Conservation (phyloP, 2,888 invertebrate genomes). For the Drosophila flavopinicola region DNA sequence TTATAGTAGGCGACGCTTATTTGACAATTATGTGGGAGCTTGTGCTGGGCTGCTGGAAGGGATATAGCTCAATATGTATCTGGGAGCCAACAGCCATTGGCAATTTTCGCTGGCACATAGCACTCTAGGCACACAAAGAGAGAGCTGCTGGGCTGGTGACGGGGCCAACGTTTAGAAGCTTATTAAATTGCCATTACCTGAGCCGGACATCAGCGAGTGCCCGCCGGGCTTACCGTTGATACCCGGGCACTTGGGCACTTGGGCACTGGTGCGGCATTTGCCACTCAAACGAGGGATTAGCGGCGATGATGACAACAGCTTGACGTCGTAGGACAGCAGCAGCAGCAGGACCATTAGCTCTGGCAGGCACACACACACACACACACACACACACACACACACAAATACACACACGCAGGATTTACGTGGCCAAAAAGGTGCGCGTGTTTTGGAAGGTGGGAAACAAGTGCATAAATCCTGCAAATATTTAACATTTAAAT, state of each 20-base stretch:
- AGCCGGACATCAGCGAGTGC: constrained; percentile 70
- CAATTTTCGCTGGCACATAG: constrained; percentile 10
- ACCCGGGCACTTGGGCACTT: constrained; percentile 2
- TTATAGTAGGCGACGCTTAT: not conserved
- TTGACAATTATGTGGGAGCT: not conserved
- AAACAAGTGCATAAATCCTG: constrained; percentile 58
- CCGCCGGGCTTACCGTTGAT: no score
- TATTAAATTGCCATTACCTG: constrained; percentile 80
- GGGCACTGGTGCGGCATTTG: constrained; percentile 66
- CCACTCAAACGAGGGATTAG: constrained; percentile 80
- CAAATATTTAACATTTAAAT: constrained; percentile 78
- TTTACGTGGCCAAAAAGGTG: constrained; percentile 39
- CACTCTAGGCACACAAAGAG: constrained; percentile 16
- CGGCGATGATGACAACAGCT: constrained; percentile 78
- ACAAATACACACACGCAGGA: constrained; percentile 22
- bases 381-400: constrained; percentile 4
- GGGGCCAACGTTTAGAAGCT: constrained; percentile 63
- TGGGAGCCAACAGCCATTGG: constrained; percentile 14
- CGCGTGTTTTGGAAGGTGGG: not conserved
- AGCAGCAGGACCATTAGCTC: constrained; percentile 49
- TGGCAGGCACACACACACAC: constrained; percentile 1
- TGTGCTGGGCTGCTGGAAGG: not conserved
- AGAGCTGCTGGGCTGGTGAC: not conserved
- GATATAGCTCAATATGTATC: constrained; percentile 10
- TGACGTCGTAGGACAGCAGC: constrained; percentile 43